Percentiles rank a stretch among this genome's conserved stretches.
phyloP scores from a whole-genome alignment of 2,113 vertebrate species.

The Suncus etruscus region DNA sequence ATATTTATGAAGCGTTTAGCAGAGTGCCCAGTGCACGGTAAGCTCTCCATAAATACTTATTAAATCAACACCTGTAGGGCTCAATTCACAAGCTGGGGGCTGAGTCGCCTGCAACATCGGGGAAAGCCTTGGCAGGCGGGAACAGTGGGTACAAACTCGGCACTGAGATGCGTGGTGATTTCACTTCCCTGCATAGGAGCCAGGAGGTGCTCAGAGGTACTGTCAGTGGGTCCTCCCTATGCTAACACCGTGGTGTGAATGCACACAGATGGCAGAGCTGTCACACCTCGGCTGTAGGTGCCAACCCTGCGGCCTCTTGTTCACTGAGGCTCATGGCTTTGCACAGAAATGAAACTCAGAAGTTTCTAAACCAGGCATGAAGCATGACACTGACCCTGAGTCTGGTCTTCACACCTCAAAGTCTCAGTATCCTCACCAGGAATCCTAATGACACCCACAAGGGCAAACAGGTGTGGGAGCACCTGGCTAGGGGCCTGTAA shows the following conservation, averaged over 20 bases:
- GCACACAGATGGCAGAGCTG: background rate
- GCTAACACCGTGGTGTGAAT: background rate
- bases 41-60: conserved; percentile 74
- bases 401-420: accelerated
- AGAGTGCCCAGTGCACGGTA: background rate
- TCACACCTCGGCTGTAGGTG: too few relatives aligned
- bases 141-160: conserved; percentile 10
- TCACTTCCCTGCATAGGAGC: background rate
- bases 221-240: too few relatives aligned
- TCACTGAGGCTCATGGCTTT: background rate
- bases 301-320: too few relatives aligned
- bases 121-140: conserved; percentile 31
- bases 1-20: conserved; percentile 68
- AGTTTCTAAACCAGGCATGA: accelerated
- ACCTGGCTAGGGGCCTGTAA: background rate
- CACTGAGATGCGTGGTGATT: background rate
- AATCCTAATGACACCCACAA: background rate
- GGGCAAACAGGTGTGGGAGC: background rate
- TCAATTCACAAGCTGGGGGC: conserved; percentile 51
- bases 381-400: too few relatives aligned
- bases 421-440: background rate
- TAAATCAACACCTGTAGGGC: conserved; percentile 68
- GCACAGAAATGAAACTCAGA: background rate
- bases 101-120: background rate
- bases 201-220: background rate